Evolutionary conservation across 2,797 vertebrate species (phyloP), one percentile per base, ranked within the genome.

Genomic region (Chloroceryle amazona): DNA sequence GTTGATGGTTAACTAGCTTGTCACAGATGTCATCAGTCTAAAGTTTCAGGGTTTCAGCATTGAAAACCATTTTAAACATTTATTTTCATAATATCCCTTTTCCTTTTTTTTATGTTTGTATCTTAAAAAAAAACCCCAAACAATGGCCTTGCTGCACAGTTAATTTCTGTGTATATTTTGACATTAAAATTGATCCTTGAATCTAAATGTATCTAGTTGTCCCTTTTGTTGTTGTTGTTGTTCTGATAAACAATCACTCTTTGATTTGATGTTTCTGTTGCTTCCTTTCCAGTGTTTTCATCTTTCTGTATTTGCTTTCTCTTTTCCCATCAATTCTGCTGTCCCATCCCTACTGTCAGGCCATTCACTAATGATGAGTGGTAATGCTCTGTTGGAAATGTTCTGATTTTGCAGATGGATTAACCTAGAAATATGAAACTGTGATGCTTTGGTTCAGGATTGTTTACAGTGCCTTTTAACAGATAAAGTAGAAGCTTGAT

Each of bases 381-480:
- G 12, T 81, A 81, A 83, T 76, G 10, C 65, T 80, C 80, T 72
- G 10, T 87, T 65, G 81, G 70, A 81, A 72, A 68, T 46, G n/a
- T 44, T 90, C 72, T 0, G 0, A 37, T 83, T 92, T 89, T 88
- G 41, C 33, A 67, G 42, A 37, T 62, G 42, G 33, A 52, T 81
- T 85, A 76, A 85, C 65, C 21, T 89, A 57, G 60, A 94, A 85
- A 28, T 49, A 63, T 10, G 57, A 68, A 81, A 81, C 17, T n/a
- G 10, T 60, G 54, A 46, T 90, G 35, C 72, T 82, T 87, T 76
- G 6, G 2, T 83, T 88, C 52, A 67, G 37, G 18, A 81, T 78
- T 86, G 14, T 61, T 86, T 94, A 39, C 44, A 81, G 19, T 37
- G 21, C 14, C 17, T 72, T 91, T 73, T 37, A 65, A 51, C 23